Evolutionary conservation across 2,797 vertebrate genomes (phyloP).

Genomic region (Syngnathus acus): DNA sequence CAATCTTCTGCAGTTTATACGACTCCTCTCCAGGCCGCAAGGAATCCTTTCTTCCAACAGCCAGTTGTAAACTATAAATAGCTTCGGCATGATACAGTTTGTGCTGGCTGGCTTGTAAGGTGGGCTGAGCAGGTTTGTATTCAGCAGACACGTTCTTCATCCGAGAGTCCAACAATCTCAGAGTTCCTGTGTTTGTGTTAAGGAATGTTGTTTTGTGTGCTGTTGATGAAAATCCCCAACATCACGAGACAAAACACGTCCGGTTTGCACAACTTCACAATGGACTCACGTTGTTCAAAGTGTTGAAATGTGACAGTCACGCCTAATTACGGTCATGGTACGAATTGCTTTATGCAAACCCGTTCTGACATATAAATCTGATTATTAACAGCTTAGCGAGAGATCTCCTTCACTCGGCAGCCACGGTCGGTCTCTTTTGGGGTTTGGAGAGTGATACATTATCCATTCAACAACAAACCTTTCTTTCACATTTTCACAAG

Average conservation of each 20-base stretch:
- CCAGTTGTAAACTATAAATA: conserved; percentile 39
- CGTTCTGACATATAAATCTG: neutral
- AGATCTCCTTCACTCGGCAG: neutral
- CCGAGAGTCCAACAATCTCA: conserved; percentile 20
- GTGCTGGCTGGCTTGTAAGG: neutral
- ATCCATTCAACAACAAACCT: neutral
- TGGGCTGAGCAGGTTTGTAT: conserved; percentile 1
- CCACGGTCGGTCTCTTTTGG: neutral
- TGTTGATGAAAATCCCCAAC: neutral
- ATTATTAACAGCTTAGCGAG: neutral
- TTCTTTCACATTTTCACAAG: neutral
- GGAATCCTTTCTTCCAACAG: conserved; percentile 36
- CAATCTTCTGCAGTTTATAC: conserved; percentile 19
- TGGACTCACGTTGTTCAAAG: neutral
- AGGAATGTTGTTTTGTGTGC: conserved; percentile 53
- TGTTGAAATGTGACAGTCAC: neutral
- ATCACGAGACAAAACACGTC: neutral
- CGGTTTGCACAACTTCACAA: neutral
- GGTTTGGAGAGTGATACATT: neutral
- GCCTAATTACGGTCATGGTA: neutral
- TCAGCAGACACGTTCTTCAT: neutral
- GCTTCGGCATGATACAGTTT: conserved; percentile 16
- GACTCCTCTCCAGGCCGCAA: conserved; percentile 23
- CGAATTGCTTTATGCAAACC: neutral
- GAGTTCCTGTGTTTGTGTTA: conserved; percentile 62